These are phyloP conservation scores for Danio choprae DNA, from an alignment of 2,797 vertebrate genomes.

Conservation along the genomic window DNA sequence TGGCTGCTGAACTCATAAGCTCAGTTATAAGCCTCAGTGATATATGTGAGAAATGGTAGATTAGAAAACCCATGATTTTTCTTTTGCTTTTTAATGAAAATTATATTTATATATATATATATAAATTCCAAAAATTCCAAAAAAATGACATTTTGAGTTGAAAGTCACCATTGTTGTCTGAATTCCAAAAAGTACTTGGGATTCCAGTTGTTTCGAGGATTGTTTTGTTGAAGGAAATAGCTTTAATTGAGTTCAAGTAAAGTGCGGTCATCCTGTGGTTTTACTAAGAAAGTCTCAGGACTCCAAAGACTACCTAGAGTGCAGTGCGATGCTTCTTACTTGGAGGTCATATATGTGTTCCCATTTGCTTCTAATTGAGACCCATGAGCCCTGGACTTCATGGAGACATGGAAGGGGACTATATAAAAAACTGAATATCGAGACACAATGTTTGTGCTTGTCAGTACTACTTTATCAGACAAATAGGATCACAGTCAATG, in stretches of 20 bases:
- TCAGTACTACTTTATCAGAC: constrained; percentile 18
- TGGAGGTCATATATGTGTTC: constrained; percentile 21
- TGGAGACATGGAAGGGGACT: not conserved
- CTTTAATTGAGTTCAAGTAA: constrained; percentile 17
- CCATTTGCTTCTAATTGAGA: constrained; percentile 28
- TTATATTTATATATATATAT: no score
- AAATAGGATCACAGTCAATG: constrained; percentile 32
- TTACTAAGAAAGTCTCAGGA: constrained; percentile 3
- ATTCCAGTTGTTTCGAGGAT: not conserved
- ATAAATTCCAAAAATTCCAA: no score
- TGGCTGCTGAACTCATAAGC: no score
- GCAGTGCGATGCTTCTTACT: not conserved
- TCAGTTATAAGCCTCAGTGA: no score
- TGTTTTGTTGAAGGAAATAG: constrained; percentile 38
- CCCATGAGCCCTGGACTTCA: constrained; percentile 5
- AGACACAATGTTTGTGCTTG: constrained; percentile 11
- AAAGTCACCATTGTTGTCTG: constrained; percentile 28
- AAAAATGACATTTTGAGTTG: constrained; percentile 21
- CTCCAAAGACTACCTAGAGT: constrained; percentile 15
- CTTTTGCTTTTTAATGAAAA: no score
- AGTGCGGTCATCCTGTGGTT: not conserved
- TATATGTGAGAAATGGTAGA: no score
- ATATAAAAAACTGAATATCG: not conserved
- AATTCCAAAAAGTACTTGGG: not conserved
- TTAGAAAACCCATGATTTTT: no score